Evolutionary conservation across 2,113 vertebrate genomes (phyloP), one percentile per base, ranked within the genome.

Genomic region (Chamaetylas fuelleborni): DNA sequence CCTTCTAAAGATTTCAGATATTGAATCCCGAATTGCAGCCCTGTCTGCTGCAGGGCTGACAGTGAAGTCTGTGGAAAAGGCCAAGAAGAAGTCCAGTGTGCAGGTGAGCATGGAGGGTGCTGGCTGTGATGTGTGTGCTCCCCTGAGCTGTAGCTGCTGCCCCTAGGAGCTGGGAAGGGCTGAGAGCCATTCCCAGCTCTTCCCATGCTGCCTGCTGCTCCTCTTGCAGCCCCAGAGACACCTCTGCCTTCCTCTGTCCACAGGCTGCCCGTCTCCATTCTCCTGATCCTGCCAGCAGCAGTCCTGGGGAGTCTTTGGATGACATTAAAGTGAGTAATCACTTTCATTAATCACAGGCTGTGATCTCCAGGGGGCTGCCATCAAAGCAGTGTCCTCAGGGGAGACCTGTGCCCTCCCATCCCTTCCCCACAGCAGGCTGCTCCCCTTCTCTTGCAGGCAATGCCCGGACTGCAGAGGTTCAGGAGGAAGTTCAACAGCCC

Each of bases 21-120:
- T 99, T 2, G 98, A 99, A 94, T 97, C 98, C 87, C 98, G 98
- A 70, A 99, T 99, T 3, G 98, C 98, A 4, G 99, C 99, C 29
- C 97, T 99, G 80, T 98, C 97, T 4, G 98, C 98, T 2, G 98
- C 98, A 0, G 99, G 98, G 17, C 97, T 98, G 93, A 97, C 98
- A 0, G 96, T 98, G 86, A 97, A 85, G 26, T 60, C 97, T 0
- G 65, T 98, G 79, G 88, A 98, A 64, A 96, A 97, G n/a, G 47
- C 95, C 2, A 99, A 94, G 92, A 98, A 93, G 90, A 98, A 92
- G 95, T 98, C 98, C 0, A 97, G 86, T 9, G 64, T 85, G 33
- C 97, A 96, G 93, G 98, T 98, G 91, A 97, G 97, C 28, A 0
- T 8, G 11, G 56, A 79, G 48, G 31, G 18, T 0, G 5, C 16